Evolutionary conservation across 2,888 invertebrate species (phyloP), one percentile per base, ranked within the genome.

Genomic region (Amblyjoppa fuscipennis): DNA sequence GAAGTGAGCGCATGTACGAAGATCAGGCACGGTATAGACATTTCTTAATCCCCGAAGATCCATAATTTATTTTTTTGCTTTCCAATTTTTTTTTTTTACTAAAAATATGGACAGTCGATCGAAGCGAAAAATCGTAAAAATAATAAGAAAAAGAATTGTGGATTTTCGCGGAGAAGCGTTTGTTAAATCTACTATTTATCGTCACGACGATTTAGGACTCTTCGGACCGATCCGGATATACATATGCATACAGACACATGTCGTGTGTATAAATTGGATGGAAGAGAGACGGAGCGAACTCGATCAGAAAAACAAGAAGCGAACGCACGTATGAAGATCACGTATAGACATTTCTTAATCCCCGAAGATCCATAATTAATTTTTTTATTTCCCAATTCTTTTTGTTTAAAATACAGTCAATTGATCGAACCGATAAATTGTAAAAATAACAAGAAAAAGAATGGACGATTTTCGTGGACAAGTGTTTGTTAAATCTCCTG

Each of bases 151-250:
- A 45, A 45, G 11, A 49, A 49, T 49, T 13, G 13, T 4, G 3
- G 16, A 49, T 49, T 16, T 16, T 5, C 45, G 45, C 16, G 45
- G 16, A 49, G 1, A 4, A 16, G 45, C 16, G 45, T 49, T 49
- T 16, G 45, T 49, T 49, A 16, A 49, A 49, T 49, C 4, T 49
- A 20, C 20, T 88, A 88, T 88, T 89, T 87, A 89, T 88, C 83
- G 88, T 87, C 61, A 69, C 70, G 76, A 85, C 84, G 87, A 87
- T 89, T 84, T 82, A 87, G 66, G 79, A 34, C 73, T 69, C 85
- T 78, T 85, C 82, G 87, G 77, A 56, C 56, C 56, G 20, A 56
- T 25, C 56, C 9, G 25, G 9, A 56, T 20, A 56, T 9, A 56
- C 9, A 56, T 56, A 56, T 56, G 25, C 7, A 9, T 28, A 59